These are phyloP conservation scores for Tigriopus californicus DNA, from an alignment of 2,888 invertebrate genomes.

Conservation along the genomic window DNA sequence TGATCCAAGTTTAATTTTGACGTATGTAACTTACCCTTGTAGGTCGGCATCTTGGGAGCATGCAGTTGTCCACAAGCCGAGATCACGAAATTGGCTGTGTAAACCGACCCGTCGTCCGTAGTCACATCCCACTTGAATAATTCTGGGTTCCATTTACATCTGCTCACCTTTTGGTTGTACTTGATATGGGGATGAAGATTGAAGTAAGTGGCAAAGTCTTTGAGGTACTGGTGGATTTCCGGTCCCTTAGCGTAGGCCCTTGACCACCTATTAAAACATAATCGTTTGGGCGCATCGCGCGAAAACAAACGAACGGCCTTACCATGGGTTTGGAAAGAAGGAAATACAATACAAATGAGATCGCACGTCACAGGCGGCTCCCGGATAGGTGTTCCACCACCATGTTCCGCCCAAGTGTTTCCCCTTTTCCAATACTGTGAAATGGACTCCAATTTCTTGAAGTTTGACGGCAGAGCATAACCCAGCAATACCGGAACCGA, in stretches of 20 bases:
- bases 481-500: neutral
- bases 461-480: neutral
- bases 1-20: too few species aligned
- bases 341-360: conserved; percentile 3
- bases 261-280: neutral
- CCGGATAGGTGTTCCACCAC: conserved; percentile 9
- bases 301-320: too few species aligned
- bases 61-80: conserved; percentile 1
- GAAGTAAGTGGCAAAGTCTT: neutral
- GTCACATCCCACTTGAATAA: neutral
- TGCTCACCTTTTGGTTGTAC: neutral
- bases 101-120: neutral
- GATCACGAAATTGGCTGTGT: neutral
- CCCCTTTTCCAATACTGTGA: conserved; percentile 2
- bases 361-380: conserved; percentile 10
- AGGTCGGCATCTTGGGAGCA: neutral
- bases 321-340: neutral
- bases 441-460: neutral
- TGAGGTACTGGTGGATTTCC: conserved; percentile 7
- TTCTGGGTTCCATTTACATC: neutral
- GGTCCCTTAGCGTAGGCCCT: neutral
- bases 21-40: neutral
- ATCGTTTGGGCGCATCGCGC: too few species aligned
- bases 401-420: neutral
- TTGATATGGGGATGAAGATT: neutral